Conservation (phyloP, 53 echinoderm and acorn worm genomes). For the Apostichopus leukothele region DNA sequence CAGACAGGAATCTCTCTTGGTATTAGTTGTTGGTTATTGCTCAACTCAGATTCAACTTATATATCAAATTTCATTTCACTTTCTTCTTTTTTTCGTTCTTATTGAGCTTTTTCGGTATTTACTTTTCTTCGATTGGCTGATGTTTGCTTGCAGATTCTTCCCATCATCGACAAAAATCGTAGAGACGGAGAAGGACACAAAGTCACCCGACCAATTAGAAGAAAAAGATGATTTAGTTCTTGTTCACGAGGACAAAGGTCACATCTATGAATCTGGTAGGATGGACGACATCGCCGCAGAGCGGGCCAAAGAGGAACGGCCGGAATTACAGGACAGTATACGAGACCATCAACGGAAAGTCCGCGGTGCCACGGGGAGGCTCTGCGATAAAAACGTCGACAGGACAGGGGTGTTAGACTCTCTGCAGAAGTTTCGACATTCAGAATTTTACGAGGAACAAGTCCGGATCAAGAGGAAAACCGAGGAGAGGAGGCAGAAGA, state of each 20-base stretch:
- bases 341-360: slow-evolving; percentile 39
- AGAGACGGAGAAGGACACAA: neutral
- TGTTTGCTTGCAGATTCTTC: neutral
- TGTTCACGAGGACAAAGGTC: neutral
- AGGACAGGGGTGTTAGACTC: slow-evolving; percentile 33
- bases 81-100: too few relatives aligned
- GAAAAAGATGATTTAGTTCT: neutral
- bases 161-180: neutral
- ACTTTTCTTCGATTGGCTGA: neutral
- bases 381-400: slow-evolving; percentile 34
- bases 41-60: too few relatives aligned
- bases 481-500: slow-evolving; percentile 3
- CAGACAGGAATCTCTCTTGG: too few relatives aligned
- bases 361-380: slow-evolving; percentile 13
- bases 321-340: slow-evolving; percentile 6
- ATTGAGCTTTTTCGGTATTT: too few relatives aligned
- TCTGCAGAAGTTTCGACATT: slow-evolving; percentile 25
- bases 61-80: too few relatives aligned
- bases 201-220: neutral
- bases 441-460: slow-evolving; percentile 22
- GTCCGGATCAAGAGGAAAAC: slow-evolving; percentile 1
- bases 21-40: too few relatives aligned
- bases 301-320: neutral
- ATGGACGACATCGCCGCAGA: neutral
- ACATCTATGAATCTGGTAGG: slow-evolving; percentile 1